Percentiles rank a stretch among this genome's conserved stretches.
Conservation (phyloP, 2,113 vertebrate genomes). For the Varanus komodoensis region DNA sequence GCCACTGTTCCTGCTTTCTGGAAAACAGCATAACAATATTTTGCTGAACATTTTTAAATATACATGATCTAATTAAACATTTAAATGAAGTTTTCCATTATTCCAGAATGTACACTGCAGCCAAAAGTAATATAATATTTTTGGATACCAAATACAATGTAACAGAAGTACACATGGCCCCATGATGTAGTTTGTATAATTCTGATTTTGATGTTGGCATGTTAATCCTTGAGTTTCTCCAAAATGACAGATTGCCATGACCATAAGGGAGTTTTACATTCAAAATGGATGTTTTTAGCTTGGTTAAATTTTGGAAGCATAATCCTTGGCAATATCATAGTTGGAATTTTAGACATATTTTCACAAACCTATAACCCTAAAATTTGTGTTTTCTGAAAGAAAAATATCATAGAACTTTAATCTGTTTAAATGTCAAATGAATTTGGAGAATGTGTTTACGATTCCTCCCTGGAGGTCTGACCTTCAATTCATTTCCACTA, state of each 20-base stretch:
- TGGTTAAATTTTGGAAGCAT: slow-evolving; percentile 16
- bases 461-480: neutral
- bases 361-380: neutral
- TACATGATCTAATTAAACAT: neutral
- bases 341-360: neutral
- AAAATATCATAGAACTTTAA: neutral
- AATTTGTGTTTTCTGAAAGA: slow-evolving; percentile 9
- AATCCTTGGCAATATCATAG: neutral
- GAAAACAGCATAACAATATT: neutral
- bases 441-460: neutral
- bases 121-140: neutral
- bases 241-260: neutral
- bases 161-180: neutral
- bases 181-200: neutral
- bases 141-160: neutral
- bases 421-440: neutral
- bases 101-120: neutral
- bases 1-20: neutral
- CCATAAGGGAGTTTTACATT: neutral
- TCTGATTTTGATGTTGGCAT: neutral
- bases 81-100: neutral
- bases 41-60: neutral
- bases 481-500: neutral
- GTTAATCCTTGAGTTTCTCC: slow-evolving; percentile 2
- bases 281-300: slow-evolving; percentile 8